Evolutionary conservation across 2,888 invertebrate species (phyloP).

Genomic region (Xestoiulus laeticollis): DNA sequence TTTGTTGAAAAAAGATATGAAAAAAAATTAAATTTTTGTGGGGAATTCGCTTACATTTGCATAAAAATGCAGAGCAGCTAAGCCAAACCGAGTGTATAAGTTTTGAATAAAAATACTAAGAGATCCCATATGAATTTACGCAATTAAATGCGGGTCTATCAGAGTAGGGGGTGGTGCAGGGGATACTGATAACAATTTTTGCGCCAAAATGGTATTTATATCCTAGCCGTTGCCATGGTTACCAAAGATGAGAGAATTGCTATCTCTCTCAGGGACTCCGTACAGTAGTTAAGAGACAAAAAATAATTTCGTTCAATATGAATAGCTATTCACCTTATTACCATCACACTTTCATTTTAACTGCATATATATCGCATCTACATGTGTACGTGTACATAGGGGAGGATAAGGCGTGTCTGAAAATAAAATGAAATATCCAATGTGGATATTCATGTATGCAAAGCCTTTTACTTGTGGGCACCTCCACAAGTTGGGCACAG

Average conservation of each 20-base stretch:
- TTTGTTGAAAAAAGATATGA: background rate
- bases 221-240: slow-evolving; percentile 13
- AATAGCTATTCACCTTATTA: slow-evolving; percentile 24
- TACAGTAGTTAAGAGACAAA: slow-evolving; percentile 23
- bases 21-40: slow-evolving; percentile 14
- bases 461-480: background rate
- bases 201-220: slow-evolving; percentile 29
- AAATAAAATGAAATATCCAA: background rate
- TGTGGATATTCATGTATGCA: background rate
- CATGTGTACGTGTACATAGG: background rate
- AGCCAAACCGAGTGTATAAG: background rate
- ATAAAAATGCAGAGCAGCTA: background rate
- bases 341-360: background rate
- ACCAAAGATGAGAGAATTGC: slow-evolving; percentile 24
- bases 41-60: background rate
- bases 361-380: no score
- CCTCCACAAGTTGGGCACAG: background rate
- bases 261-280: slow-evolving; percentile 22
- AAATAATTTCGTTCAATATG: slow-evolving; percentile 39
- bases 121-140: slow-evolving; percentile 25
- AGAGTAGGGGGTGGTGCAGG: background rate
- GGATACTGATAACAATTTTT: slow-evolving; percentile 14
- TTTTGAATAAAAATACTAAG: slow-evolving; percentile 29
- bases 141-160: background rate
- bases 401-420: background rate